These are phyloP conservation scores for Papilio aristodemus DNA, from an alignment of 1,140 invertebrate species.

Conservation along the genomic window DNA sequence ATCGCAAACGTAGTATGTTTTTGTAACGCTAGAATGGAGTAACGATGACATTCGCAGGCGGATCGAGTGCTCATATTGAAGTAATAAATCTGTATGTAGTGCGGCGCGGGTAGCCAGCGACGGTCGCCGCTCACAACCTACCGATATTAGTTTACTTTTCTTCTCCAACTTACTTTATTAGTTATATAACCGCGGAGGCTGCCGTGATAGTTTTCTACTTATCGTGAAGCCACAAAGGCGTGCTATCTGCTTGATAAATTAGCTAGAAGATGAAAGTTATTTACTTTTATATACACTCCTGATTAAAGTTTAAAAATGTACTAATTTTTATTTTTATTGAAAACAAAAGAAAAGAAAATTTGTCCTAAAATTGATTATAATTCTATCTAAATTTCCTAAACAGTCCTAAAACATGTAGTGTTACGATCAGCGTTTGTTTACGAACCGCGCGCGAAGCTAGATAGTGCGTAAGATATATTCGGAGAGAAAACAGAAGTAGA, in stretches of 20 bases:
- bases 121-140: slow-evolving; percentile 56
- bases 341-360: too few relatives aligned
- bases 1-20: slow-evolving; percentile 47
- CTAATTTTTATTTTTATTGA: too few relatives aligned
- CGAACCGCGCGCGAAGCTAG: too few relatives aligned
- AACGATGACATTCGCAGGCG: slow-evolving; percentile 63
- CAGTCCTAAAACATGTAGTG: too few relatives aligned
- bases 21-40: slow-evolving; percentile 55
- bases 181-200: slow-evolving; percentile 68
- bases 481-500: too few relatives aligned
- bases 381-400: too few relatives aligned
- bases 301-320: too few relatives aligned
- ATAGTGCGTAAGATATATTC: too few relatives aligned
- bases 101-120: slow-evolving; percentile 54
- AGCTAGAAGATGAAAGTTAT: background rate
- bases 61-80: slow-evolving; percentile 73
- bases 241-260: slow-evolving; percentile 41
- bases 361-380: too few relatives aligned
- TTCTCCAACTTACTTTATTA: slow-evolving; percentile 79
- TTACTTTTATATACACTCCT: background rate
- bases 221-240: slow-evolving; percentile 66
- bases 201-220: slow-evolving; percentile 74
- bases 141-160: slow-evolving; percentile 80
- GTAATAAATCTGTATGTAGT: slow-evolving; percentile 73
- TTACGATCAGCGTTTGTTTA: too few relatives aligned